phyloP scores from a whole-genome alignment of 1,140 invertebrate genomes.

The Orchesella cincta region DNA sequence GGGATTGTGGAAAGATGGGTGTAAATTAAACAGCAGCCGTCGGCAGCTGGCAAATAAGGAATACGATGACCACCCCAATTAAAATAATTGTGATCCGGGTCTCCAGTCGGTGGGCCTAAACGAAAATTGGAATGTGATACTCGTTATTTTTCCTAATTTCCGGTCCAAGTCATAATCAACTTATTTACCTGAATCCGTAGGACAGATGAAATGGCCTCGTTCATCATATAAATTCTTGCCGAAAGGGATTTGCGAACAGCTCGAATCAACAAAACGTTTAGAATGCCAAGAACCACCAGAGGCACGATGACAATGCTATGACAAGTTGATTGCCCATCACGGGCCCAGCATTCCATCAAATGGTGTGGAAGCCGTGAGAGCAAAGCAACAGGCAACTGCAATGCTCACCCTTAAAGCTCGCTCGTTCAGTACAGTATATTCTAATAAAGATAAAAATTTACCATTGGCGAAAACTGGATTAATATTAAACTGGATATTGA shows the following conservation, averaged over 20 bases:
- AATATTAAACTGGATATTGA: too few species aligned
- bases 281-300: constrained; percentile 66
- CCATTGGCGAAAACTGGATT: too few species aligned
- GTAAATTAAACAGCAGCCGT: constrained; percentile 63
- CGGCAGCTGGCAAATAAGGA: constrained; percentile 72
- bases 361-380: constrained; percentile 65
- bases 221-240: constrained; percentile 47
- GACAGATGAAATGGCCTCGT: constrained; percentile 33
- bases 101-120: constrained; percentile 60
- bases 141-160: neutral
- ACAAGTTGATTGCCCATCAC: too few species aligned
- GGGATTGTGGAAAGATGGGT: constrained; percentile 58
- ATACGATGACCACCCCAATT: constrained; percentile 73
- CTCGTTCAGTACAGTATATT: constrained; percentile 58
- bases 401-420: constrained; percentile 62
- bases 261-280: constrained; percentile 71
- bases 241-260: constrained; percentile 58
- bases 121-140: neutral
- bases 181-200: constrained; percentile 43
- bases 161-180: neutral
- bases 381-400: constrained; percentile 65
- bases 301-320: constrained; percentile 66
- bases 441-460: constrained; percentile 53
- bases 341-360: constrained; percentile 65
- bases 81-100: constrained; percentile 74